Percentiles rank a stretch among this genome's conserved stretches.
Evolutionary conservation across 2,888 invertebrate species (phyloP).

Genomic region (Zonitis immaculata): DNA sequence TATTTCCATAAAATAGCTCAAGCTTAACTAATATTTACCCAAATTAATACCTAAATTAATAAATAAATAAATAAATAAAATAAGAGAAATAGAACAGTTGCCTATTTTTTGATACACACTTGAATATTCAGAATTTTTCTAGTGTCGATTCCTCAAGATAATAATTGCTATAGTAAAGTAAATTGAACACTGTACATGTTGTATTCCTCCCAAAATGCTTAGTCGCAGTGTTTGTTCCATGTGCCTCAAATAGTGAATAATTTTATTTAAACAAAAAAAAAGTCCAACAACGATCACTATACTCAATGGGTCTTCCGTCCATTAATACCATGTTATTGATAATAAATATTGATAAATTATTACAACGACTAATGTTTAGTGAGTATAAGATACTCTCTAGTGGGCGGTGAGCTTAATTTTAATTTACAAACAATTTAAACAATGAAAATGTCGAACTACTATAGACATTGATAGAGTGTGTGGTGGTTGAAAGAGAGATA

Average conservation of each 20-base stretch:
- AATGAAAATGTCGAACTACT: constrained; percentile 4
- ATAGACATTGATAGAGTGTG: constrained; percentile 15
- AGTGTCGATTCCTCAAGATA: too few species aligned
- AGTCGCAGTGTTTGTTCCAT: constrained; percentile 20
- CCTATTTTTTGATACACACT: too few species aligned
- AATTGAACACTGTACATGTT: constrained; percentile 3
- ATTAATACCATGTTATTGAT: neutral
- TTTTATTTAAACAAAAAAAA: neutral
- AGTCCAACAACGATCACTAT: neutral
- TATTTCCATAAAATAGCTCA: too few species aligned
- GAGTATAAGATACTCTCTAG: constrained; percentile 11
- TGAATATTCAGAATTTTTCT: too few species aligned
- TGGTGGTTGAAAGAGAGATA: neutral
- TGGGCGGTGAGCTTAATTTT: constrained; percentile 18
- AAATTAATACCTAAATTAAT: too few species aligned
- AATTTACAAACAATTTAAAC: constrained; percentile 10
- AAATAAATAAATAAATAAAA: too few species aligned
- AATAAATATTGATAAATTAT: neutral
- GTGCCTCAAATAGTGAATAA: constrained; percentile 7
- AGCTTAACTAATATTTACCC: too few species aligned
- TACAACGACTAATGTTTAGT: constrained; percentile 5
- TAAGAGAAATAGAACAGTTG: too few species aligned
- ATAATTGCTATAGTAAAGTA: too few species aligned
- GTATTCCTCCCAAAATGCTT: constrained; percentile 12
- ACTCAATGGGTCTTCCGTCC: constrained; percentile 7